Conservation (phyloP, 2,113 vertebrate species). For the Xenus cinereus region DNA sequence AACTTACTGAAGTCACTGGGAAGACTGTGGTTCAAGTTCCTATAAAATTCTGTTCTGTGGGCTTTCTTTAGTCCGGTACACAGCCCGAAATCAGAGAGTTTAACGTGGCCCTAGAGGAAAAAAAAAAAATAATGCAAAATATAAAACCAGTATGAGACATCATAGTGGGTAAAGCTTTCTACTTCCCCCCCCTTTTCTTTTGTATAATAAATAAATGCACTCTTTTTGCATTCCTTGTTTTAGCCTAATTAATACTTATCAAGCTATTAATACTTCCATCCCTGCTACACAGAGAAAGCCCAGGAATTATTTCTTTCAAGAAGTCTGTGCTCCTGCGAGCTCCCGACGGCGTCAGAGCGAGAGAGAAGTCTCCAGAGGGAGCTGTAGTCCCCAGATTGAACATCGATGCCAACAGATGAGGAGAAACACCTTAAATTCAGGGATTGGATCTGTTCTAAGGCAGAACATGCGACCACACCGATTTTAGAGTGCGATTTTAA, state of each 20-base stretch:
- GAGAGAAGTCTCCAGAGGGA: not conserved
- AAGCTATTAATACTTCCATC: not conserved
- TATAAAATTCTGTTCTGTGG: conserved; percentile 96
- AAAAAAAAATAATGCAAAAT: not conserved
- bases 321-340: not conserved
- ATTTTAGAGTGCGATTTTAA: not conserved
- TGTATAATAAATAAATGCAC: not conserved
- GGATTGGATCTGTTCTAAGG: not conserved
- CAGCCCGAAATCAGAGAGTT: conserved; percentile 96
- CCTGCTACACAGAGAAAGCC: not conserved
- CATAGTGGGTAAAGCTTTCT: not conserved
- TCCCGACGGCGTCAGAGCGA: rapidly evolving
- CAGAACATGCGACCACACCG: rapidly evolving
- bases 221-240: not conserved
- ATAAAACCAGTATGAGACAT: not conserved
- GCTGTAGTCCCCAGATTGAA: not conserved
- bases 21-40: conserved; percentile 95
- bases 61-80: conserved; percentile 98
- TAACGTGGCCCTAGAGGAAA: conserved; percentile 87
- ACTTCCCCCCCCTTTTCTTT: not conserved
- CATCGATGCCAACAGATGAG: rapidly evolving
- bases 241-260: not conserved
- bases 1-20: conserved; percentile 96
- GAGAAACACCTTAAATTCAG: not conserved
- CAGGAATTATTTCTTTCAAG: not conserved